Conservation (phyloP, 2,888 invertebrate genomes). For the Empis stercorea region DNA sequence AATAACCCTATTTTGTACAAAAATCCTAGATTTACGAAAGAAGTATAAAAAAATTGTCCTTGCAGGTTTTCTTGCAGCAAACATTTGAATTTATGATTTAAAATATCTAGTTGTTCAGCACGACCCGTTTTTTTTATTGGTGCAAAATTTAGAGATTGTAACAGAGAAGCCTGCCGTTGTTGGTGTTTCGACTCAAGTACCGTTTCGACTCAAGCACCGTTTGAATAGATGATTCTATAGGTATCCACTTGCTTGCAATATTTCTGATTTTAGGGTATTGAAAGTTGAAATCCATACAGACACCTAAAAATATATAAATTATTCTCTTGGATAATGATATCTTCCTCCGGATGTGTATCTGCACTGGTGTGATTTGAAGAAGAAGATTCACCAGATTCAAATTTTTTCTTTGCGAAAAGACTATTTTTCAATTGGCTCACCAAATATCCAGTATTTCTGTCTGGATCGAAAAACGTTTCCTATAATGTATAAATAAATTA, state of each 20-base stretch:
- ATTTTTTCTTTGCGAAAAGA: too few relatives aligned
- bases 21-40: too few relatives aligned
- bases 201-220: not conserved
- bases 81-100: not conserved
- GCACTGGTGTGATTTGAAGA: too few relatives aligned
- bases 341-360: not conserved
- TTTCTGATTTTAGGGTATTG: not conserved
- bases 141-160: too few relatives aligned
- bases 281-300: not conserved
- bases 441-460: not conserved
- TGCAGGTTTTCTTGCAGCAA: too few relatives aligned
- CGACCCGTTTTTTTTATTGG: not conserved
- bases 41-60: too few relatives aligned
- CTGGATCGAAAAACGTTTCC: not conserved
- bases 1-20: too few relatives aligned
- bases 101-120: too few relatives aligned
- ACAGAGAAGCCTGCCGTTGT: not conserved
- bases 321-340: not conserved
- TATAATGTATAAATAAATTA: not conserved
- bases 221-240: not conserved
- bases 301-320: not conserved
- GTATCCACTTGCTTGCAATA: not conserved
- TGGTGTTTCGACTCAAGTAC: not conserved
- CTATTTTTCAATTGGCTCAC: too few relatives aligned
- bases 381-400: too few relatives aligned